Conservation (phyloP, 2,797 vertebrate genomes). For the Stomatorhinus walkeri region DNA sequence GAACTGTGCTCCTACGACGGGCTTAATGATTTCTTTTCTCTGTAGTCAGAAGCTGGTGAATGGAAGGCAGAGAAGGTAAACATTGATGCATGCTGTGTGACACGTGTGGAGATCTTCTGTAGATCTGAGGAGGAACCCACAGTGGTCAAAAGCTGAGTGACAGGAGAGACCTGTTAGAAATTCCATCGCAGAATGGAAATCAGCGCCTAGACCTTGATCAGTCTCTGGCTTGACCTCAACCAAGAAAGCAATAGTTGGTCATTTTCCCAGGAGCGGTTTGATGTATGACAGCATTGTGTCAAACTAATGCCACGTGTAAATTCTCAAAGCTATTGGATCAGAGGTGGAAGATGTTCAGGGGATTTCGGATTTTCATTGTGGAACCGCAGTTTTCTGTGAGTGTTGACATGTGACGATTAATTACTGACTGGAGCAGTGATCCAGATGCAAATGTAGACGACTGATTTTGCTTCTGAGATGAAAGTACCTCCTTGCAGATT, state of each 20-base stretch:
- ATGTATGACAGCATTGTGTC: neutral
- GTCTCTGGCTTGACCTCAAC: neutral
- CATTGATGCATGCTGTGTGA: constrained; percentile 22
- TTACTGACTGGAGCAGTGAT: neutral
- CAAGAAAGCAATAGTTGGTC: neutral
- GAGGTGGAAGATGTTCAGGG: neutral
- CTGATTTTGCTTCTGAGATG: neutral
- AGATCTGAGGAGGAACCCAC: constrained; percentile 25
- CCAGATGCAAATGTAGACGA: neutral
- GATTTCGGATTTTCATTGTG: neutral
- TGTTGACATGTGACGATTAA: neutral
- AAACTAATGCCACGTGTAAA: neutral
- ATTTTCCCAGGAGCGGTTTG: neutral
- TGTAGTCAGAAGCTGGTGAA: constrained; percentile 29
- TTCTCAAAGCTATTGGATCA: neutral
- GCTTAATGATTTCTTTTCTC: constrained; percentile 28
- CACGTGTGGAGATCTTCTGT: constrained; percentile 17
- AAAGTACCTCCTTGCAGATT: constrained; percentile 26
- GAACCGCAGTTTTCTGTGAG: neutral
- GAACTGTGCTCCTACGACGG: constrained; percentile 14
- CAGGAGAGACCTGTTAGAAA: neutral
- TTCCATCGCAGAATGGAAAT: neutral
- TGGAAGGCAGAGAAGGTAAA: constrained; percentile 34
- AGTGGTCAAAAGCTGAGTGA: neutral
- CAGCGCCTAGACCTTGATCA: neutral